Percentiles rank a stretch among this genome's conserved stretches.
Conservation (phyloP, 1,140 invertebrate species). For the Adoxophyes honmai region DNA sequence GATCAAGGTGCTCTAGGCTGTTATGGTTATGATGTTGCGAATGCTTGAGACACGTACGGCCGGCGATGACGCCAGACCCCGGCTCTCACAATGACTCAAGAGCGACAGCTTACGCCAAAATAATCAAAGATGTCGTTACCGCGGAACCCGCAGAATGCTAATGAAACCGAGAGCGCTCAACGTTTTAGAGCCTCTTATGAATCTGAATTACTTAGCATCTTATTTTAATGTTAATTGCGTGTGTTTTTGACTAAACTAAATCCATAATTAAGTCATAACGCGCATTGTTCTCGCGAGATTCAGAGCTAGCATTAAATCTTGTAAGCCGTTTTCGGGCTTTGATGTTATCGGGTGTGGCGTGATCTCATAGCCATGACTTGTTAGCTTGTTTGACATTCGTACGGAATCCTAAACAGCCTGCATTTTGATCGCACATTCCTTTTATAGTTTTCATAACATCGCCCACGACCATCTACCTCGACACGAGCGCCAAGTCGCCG, state of each 20-base stretch:
- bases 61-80: background rate
- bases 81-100: background rate
- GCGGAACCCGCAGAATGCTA: no score
- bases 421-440: conserved; percentile 40
- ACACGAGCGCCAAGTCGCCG: conserved; percentile 57
- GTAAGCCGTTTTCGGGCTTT: background rate
- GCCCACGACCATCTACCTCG: conserved; percentile 67
- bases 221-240: background rate
- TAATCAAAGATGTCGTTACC: background rate
- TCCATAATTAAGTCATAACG: background rate
- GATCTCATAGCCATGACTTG: conserved; percentile 20
- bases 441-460: conserved; percentile 71
- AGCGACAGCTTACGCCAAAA: background rate
- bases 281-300: background rate
- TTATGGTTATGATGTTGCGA: conserved; percentile 14
- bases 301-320: background rate
- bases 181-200: background rate
- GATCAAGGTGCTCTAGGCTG: conserved; percentile 68
- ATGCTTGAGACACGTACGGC: conserved; percentile 23
- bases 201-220: background rate
- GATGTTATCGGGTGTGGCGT: background rate
- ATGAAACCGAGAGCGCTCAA: no score
- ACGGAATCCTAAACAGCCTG: conserved; percentile 20
- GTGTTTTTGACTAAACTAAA: background rate
- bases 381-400: conserved; percentile 22